Evolutionary conservation across 2,888 invertebrate species (phyloP), one percentile per base, ranked within the genome.

Genomic region (Hydraecia micacea): DNA sequence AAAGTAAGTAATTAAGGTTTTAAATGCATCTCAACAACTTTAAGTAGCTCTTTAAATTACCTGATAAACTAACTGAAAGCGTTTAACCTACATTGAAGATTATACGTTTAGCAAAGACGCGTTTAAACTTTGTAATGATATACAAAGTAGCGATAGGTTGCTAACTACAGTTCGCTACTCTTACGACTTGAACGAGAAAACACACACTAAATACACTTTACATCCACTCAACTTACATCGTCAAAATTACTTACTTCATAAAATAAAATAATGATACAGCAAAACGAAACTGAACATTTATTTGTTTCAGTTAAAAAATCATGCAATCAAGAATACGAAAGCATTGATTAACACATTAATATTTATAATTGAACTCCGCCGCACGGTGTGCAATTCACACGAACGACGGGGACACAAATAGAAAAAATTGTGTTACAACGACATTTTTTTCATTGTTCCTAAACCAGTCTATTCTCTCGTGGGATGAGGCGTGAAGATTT

Each of bases 61-160:
- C 65, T 84, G 84, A 55, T 74, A 74, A 84, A 87, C 81, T 80
- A 66, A 80, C 75, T 85, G 46, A 65, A 85, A 85, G 76, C 58
- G 58, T 75, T 77, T 87, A 80, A 84, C 85, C 85, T 85, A 85
- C 75, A 80, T 80, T 62, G 77, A 71, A 69, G 81, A 81, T 84
- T 81, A 86, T 84, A 81, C 77, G 78, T 74, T 87, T 83, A 81
- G 70, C 73, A 70, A 77, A 84, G 79, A 84, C 81, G 75, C 73
- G 81, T 83, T 89, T 75, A 83, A 89, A 89, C 89, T 88, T 88
- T 87, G 84, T 88, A 88, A 88, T 89, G 79, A 84, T 78, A 88
- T 86, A 82, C 86, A 80, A 88, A 88, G 80, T 86, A 84, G 77
- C 73, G 82, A 89, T 89, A 88, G 79, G 68, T 82, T 78, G 73